Evolutionary conservation across 1,140 invertebrate genomes (phyloP), one percentile per base, ranked within the genome.

Genomic region (Dreissena rostriformis): DNA sequence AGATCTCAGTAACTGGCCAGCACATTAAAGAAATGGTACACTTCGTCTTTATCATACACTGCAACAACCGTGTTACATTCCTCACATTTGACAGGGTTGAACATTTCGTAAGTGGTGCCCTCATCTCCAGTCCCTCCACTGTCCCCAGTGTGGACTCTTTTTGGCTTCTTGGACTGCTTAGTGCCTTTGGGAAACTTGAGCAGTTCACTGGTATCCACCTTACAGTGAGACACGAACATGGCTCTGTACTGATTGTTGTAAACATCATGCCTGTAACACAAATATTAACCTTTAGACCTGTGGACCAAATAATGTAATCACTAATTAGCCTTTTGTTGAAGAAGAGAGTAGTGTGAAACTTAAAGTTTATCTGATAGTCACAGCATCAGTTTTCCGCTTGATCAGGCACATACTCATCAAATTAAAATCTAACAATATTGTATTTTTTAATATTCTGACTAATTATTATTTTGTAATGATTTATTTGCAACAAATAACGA

Each of bases 11-110:
- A 94, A 88, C 95, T 95, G n/a, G 94, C 91, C n/a, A 96, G 86
- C 28, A 96, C 94, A 92, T 96, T 96, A 86, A 95, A 96, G 92
- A 96, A 96, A 89, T 96, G 95, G 91, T 95, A 96, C 12, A 96
- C 93, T 92, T 96, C 95, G 61, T 96, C 95, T 29, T 88, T 87
- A 90, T 96, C 95, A 92, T 93, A 94, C 7, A 96, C 94, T 22
- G 94, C 95, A 24, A 96, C 94, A 87, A 95, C 94, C 6, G 95
- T 96, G 49, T 94, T 94, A 91, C 95, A 96, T 28, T 94, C 91
- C 57, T 86, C 89, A 93, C 95, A 96, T 57, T 91, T 92, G 1
- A 96, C 95, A 52, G 95, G 94, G 90, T 95, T 91, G 85, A 94
- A 95, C 12, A 90, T 80, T 39, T 95, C 94, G 49, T 85, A 84